Percentiles rank a stretch among this genome's conserved stretches.
These are phyloP conservation scores for Trematomus loennbergii DNA, from an alignment of 2,113 vertebrate genomes.

Conservation along the genomic window DNA sequence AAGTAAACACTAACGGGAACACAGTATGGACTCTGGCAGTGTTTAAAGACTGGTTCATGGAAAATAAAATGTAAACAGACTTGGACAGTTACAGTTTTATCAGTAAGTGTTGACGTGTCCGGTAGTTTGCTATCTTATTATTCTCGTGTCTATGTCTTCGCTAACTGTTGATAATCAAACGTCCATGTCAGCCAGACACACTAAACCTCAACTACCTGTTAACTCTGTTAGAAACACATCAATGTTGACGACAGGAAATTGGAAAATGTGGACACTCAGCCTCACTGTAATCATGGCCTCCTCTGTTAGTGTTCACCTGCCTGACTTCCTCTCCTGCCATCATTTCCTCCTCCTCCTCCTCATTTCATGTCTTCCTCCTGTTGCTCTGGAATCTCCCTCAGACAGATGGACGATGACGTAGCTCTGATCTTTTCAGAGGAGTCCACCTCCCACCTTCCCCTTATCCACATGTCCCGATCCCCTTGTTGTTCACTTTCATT, in stretches of 20 bases:
- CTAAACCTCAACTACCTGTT: no score
- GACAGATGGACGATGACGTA: slow-evolving; percentile 66
- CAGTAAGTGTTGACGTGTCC: no score
- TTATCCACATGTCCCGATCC: slow-evolving; percentile 38
- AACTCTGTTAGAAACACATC: no score
- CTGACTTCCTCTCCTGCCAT: not conserved
- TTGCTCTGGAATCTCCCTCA: slow-evolving; percentile 63
- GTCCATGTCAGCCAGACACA: not conserved
- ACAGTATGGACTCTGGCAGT: no score
- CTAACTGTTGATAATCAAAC: not conserved
- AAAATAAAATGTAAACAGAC: no score
- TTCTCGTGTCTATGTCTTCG: not conserved
- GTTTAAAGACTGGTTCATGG: no score
- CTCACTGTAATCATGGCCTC: not conserved
- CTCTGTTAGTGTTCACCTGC: not conserved
- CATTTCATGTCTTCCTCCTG: not conserved
- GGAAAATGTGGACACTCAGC: not conserved
- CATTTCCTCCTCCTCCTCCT: not conserved
- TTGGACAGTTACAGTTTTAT: no score
- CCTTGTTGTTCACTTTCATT: not conserved
- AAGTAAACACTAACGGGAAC: no score
- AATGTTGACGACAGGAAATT: not conserved
- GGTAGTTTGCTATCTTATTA: not conserved
- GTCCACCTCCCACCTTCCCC: slow-evolving; percentile 23
- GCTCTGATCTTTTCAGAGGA: slow-evolving; percentile 26